Conservation (phyloP, 2,888 invertebrate genomes). For the Mythimna pallens region DNA sequence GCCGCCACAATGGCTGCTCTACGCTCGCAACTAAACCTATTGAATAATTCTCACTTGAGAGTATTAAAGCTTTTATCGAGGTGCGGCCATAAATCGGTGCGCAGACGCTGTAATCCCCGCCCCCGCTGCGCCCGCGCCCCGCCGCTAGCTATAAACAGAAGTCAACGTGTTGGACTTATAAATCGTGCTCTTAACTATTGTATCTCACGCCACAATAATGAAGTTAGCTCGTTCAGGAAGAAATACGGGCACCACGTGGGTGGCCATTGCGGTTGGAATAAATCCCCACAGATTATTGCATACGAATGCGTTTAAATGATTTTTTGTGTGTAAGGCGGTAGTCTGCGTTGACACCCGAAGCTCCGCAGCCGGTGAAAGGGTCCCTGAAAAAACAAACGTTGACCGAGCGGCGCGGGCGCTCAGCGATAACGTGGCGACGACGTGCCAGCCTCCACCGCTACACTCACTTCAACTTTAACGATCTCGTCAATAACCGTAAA, state of each 20-base stretch:
- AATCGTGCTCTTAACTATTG: slow-evolving; percentile 91
- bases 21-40: slow-evolving; percentile 74
- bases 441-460: slow-evolving; percentile 59
- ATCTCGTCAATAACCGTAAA: slow-evolving; percentile 62
- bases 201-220: slow-evolving; percentile 91
- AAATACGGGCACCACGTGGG: slow-evolving; percentile 89
- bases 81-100: slow-evolving; percentile 87
- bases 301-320: slow-evolving; percentile 82
- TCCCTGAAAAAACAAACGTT: slow-evolving; percentile 86
- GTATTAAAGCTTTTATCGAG: slow-evolving; percentile 91
- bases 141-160: slow-evolving; percentile 90
- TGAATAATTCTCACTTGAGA: slow-evolving; percentile 86
- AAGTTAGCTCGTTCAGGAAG: slow-evolving; percentile 90
- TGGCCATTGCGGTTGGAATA: slow-evolving; percentile 84
- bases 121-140: slow-evolving; percentile 84
- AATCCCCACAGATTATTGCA: slow-evolving; percentile 88
- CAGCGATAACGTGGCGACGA: slow-evolving; percentile 58
- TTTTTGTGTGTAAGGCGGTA: slow-evolving; percentile 85
- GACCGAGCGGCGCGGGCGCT: slow-evolving; percentile 55
- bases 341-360: slow-evolving; percentile 80
- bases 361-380: slow-evolving; percentile 81
- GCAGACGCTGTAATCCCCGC: slow-evolving; percentile 88
- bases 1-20: slow-evolving; percentile 59
- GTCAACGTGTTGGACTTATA: slow-evolving; percentile 91
- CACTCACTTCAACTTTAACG: slow-evolving; percentile 53